Percentiles rank a stretch among this genome's conserved stretches.
Evolutionary conservation across 1,140 invertebrate genomes (phyloP).

Genomic region (Nasonia vitripennis): DNA sequence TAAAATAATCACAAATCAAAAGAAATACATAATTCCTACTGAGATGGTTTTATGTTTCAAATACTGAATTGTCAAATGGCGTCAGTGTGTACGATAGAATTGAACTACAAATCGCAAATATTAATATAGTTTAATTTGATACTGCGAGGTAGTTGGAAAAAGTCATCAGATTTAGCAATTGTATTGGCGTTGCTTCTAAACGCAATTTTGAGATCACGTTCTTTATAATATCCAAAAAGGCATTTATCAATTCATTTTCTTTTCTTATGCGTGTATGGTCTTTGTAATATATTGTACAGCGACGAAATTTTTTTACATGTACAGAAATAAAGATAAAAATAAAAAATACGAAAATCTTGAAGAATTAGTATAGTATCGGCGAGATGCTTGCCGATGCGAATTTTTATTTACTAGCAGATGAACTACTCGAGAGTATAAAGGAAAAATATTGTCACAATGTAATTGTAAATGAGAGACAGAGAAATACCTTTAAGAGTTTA

Average conservation of each 20-base stretch:
- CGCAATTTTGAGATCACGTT: no score
- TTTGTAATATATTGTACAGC: slow-evolving; percentile 53
- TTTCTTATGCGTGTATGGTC: slow-evolving; percentile 27
- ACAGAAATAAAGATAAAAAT: slow-evolving; percentile 48
- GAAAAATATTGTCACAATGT: slow-evolving; percentile 42
- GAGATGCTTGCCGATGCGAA: slow-evolving; percentile 2
- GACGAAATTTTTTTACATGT: slow-evolving; percentile 49
- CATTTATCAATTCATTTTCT: slow-evolving; percentile 14
- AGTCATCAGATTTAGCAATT: no score
- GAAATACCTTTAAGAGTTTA: slow-evolving; percentile 34
- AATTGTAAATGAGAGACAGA: slow-evolving; percentile 37
- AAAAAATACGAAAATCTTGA: slow-evolving; percentile 37
- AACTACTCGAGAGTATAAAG: slow-evolving; percentile 35
- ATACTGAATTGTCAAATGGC: no score
- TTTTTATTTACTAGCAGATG: slow-evolving; percentile 45
- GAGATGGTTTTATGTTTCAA: neutral
- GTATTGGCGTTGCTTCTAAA: no score
- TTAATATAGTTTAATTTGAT: no score
- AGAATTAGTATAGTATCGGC: slow-evolving; percentile 14
- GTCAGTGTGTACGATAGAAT: no score
- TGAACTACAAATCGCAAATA: no score
- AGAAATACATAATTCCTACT: slow-evolving; percentile 7
- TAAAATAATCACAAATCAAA: slow-evolving; percentile 31
- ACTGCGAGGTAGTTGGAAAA: no score
- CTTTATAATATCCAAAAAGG: no score